phyloP scores from a whole-genome alignment of 2,113 vertebrate species.

The Thymallus thymallus region DNA sequence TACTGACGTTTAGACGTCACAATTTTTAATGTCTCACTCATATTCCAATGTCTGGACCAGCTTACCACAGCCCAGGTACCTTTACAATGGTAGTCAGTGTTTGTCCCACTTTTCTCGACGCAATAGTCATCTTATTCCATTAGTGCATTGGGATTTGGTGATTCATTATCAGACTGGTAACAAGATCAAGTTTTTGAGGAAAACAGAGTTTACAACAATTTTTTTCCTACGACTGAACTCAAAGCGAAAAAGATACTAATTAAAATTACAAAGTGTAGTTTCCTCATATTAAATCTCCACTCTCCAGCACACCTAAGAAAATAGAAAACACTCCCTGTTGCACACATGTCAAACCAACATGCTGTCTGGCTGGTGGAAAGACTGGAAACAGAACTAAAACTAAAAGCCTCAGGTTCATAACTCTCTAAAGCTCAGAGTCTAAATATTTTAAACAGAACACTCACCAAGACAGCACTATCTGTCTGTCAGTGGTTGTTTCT shows the following conservation, averaged over 20 bases:
- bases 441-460: background rate
- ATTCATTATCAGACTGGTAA: conserved; percentile 28
- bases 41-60: background rate
- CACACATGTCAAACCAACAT: background rate
- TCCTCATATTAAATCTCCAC: conserved; percentile 2
- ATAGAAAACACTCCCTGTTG: conserved; percentile 1
- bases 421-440: background rate
- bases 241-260: conserved; percentile 1
- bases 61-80: background rate
- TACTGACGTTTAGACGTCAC: too few relatives aligned
- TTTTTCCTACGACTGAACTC: conserved; percentile 12
- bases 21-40: too few relatives aligned
- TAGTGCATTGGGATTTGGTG: conserved; percentile 11
- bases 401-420: background rate
- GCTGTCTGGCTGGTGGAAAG: background rate
- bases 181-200: conserved; percentile 18
- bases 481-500: background rate
- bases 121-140: conserved; percentile 19
- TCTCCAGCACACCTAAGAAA: background rate
- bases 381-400: background rate
- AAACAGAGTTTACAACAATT: conserved; percentile 22
- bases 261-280: conserved; percentile 15
- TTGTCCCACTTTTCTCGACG: conserved; percentile 5
- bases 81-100: background rate
- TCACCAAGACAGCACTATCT: background rate